Evolutionary conservation across 1,140 invertebrate species (phyloP), one percentile per base, ranked within the genome.

Genomic region (Coelopa frigida): DNA sequence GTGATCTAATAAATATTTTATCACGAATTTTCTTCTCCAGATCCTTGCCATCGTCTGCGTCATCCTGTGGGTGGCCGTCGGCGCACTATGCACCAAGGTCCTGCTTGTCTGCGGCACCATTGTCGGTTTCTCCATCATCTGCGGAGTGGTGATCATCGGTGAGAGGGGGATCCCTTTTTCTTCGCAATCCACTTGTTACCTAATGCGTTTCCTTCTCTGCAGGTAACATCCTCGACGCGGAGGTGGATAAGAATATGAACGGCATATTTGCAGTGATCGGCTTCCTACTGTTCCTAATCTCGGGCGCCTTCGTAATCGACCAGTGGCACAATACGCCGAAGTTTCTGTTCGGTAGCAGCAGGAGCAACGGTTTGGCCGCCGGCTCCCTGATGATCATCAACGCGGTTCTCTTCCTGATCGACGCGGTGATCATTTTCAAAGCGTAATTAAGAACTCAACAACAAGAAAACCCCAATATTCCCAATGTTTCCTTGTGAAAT

Each of bases 351-450:
- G 53, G 55, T 4, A 73, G 77, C 1, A 56, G 56, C 17, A 76
- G 73, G 49, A 75, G 82, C 52, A 80, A 78, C 38, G 81, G 80
- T 22, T 61, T 85, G 5, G 78, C 83, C 3, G 85, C 85, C 51
- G 84, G 79, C 11, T 78, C 79, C 0, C 55, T 87, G 44, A 75
- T 81, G 39, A 81, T 87, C 51, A 81, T 86, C 61, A 82, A 84
- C 53, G 84, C 81, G 12, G 74, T 73, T 4, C 47, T 87, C 10
- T 80, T 88, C 53, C 65, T 87, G 0, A 50, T 85, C 11, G 85
- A 88, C 51, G 78, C 81, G 2, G 70, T 85, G 8, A 72, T 85
- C 40, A 84, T 82, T 8, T 86, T 57, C 58, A 50, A 58, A 61
- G 59, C 63, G 58, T 67, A 67, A 66, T 59, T 48, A n/a, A n/a